Evolutionary conservation across 2,888 invertebrate species (phyloP).

Genomic region (Hydrotaea cyrtoneurina): DNA sequence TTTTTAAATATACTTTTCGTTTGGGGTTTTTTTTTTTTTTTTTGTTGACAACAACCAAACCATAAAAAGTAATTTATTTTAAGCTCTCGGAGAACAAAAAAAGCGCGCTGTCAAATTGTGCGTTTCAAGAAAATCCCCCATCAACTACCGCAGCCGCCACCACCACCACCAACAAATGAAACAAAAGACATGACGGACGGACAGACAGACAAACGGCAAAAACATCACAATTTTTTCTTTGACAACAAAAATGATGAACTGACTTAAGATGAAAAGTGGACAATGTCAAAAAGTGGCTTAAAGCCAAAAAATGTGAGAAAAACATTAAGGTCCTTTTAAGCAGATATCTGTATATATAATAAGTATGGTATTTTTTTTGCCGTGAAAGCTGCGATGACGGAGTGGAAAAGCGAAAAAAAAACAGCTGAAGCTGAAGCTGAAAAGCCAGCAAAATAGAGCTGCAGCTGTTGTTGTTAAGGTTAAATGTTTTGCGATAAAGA

Average conservation of each 20-base stretch:
- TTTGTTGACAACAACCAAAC: neutral
- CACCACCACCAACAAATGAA: no score
- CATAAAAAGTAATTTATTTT: constrained; percentile 30
- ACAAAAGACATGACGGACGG: neutral
- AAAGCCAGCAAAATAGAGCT: constrained; percentile 32
- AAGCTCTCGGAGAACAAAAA: neutral
- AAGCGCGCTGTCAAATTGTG: constrained; percentile 42
- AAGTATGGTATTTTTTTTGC: no score
- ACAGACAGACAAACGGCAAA: neutral
- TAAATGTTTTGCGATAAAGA: constrained; percentile 60
- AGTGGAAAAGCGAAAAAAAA: neutral
- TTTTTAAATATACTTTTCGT: neutral
- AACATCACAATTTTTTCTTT: neutral
- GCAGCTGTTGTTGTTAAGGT: constrained; percentile 55
- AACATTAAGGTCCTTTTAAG: constrained; percentile 37
- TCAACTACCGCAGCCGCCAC: neutral
- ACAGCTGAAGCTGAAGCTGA: neutral
- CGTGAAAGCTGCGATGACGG: neutral
- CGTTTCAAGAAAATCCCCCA: constrained; percentile 21
- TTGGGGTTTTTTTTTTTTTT: no score
- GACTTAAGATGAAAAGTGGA: constrained; percentile 62
- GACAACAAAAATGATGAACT: constrained; percentile 43
- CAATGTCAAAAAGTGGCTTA: constrained; percentile 64
- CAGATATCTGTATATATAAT: constrained; percentile 9
- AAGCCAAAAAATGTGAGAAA: constrained; percentile 51